Evolutionary conservation across 1,140 invertebrate genomes (phyloP), one percentile per base, ranked within the genome.

Genomic region (Anoplophora glabripennis): DNA sequence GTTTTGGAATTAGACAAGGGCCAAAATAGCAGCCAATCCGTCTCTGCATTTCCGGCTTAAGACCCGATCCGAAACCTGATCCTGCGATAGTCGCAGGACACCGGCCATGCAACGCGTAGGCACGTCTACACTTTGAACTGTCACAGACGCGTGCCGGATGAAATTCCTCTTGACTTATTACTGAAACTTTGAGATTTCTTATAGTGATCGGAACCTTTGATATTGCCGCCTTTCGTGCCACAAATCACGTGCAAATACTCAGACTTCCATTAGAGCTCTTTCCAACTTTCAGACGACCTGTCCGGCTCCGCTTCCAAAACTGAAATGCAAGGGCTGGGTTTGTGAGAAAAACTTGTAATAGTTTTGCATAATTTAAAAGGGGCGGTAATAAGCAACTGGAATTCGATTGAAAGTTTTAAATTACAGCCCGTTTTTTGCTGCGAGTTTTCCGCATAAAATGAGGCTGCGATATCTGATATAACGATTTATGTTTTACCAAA

Each of bases 121-220:
- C 54, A 62, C 54, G 54, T 62, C 40, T 57, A 48, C 49, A 53
- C 58, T 51, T 56, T 57, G 54, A 45, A 52, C 49, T 53, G 60
- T 62, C 60, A 62, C 38, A 47, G 47, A 47, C 60, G 60, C 60
- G 54, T 62, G 60, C 55, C 60, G 42, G 52, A 47, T 48, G 17
- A 62, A 57, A 62, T 57, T 62, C 60, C 60, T 53, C 54, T 57
- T 62, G 60, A 62, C 54, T 62, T 62, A 62, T 62, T 62, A 62
- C 55, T 35, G 18, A 51, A 62, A 62, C 60, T 62, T 62, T 54
- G 52, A 54, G 52, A 54, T 54, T 54, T 54, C 52, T 54, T 54
- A 54, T 54, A 54, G 52, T 44, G 52, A 54, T 54, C 52, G 40
- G 52, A 41, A 35, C 52, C 33, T 54, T 44, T 54, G 52, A 54